Percentiles rank a stretch among this genome's conserved stretches.
Evolutionary conservation across 2,797 vertebrate species (phyloP).

Genomic region (Poecile montanus): DNA sequence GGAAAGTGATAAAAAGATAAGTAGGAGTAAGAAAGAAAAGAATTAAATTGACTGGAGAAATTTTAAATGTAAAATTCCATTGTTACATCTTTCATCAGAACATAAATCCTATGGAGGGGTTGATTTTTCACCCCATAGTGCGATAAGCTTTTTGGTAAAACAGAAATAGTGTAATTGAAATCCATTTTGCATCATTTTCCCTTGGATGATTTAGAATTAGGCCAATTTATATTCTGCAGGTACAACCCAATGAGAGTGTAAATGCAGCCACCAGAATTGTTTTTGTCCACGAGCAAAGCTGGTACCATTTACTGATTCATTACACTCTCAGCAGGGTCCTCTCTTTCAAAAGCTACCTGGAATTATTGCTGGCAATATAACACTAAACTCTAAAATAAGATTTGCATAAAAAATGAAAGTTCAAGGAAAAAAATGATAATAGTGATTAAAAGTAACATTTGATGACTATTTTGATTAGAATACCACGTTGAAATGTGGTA

Average conservation of each 20-base stretch:
- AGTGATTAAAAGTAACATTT: constrained; percentile 47
- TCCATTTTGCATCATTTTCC: constrained; percentile 60
- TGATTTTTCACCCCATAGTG: constrained; percentile 8
- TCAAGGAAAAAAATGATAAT: background rate
- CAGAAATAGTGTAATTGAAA: constrained; percentile 63
- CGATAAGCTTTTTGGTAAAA: constrained; percentile 52
- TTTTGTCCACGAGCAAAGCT: constrained; percentile 49
- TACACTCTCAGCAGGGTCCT: constrained; percentile 67
- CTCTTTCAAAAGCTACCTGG: constrained; percentile 68
- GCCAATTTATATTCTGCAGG: constrained; percentile 66
- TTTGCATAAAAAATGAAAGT: constrained; percentile 52
- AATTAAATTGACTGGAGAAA: background rate
- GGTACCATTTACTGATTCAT: constrained; percentile 77
- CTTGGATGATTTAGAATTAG: constrained; percentile 73
- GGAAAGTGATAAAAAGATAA: background rate
- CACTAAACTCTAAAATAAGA: constrained; percentile 25
- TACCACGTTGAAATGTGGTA: background rate
- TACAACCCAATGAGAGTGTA: constrained; percentile 33
- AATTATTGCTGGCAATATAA: constrained; percentile 35
- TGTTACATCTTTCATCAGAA: background rate
- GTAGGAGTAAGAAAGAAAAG: background rate
- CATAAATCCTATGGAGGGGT: background rate
- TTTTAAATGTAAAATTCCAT: constrained; percentile 8
- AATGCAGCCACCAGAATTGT: constrained; percentile 46
- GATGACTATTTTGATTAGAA: background rate